Evolutionary conservation across 2,113 vertebrate species (phyloP), one percentile per base, ranked within the genome.

Genomic region (Drymodes brunneopygia): DNA sequence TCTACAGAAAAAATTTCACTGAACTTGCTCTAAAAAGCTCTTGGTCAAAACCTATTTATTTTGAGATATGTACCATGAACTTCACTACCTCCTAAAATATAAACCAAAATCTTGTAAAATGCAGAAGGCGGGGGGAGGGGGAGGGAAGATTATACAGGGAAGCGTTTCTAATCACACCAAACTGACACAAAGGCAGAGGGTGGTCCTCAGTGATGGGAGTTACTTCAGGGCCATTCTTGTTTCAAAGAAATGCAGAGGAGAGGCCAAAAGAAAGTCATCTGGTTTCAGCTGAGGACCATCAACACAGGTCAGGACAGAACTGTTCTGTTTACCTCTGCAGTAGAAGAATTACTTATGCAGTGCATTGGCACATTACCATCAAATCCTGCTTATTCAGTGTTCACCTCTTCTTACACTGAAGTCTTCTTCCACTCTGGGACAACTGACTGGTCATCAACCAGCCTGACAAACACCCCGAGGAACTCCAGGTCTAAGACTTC

Each of bases 61-160:
- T 78, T 70, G 51, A 79, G 15, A 23, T 8, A 5, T 4, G 1
- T 29, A 85, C 66, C 47, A 78, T 7, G 1, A 89, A 57, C 4
- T 77, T 67, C 19, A 28, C 10, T 53, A 16, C 20, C 22, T 74
- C 28, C 18, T 35, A 71, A 58, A 3, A 62, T 7, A 50, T 2
- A 45, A 54, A 73, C 57, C 7, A 4, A 40, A 45, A 27, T 64
- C 15, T 12, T 80, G n/a, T 11, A 38, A 45, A 81, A 35, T 23
- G 7, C 38, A 31, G 25, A 29, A 27, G 2, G 3, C 4, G 6
- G 18, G 2, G 5, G 7, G 1, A 5, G 17, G 10, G 1, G 2
- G 50, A 3, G 51, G 25, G 29, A 11, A 47, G 5, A 40, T 75
- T 33, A 31, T 15, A 40, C 2, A 84, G 35, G 5, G 53, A 7